Conservation (phyloP, 2,797 vertebrate species). For the Moxostoma hubbsi region DNA sequence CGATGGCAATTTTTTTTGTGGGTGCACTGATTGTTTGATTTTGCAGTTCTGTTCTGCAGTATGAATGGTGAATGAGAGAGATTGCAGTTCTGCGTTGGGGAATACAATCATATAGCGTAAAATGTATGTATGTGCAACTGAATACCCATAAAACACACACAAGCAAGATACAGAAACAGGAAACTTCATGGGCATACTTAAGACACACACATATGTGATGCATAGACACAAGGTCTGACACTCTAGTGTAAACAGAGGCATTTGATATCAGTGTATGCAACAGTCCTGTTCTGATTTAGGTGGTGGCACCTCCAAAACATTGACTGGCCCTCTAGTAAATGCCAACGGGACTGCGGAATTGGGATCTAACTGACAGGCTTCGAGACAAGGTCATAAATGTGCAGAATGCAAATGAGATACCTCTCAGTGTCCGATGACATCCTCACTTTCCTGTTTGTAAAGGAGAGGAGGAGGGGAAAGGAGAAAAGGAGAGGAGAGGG, state of each 20-base stretch:
- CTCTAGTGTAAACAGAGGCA: background rate
- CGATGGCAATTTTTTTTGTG: slow-evolving; percentile 26
- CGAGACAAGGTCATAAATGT: slow-evolving; percentile 31
- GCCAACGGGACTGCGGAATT: slow-evolving; percentile 21
- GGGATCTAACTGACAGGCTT: slow-evolving; percentile 23
- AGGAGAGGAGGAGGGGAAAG: background rate
- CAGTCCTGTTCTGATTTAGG: slow-evolving; percentile 18
- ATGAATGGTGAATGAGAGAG: slow-evolving; percentile 21
- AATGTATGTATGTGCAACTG: slow-evolving; percentile 1
- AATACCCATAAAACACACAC: slow-evolving; percentile 4
- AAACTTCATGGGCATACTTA: background rate
- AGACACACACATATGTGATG: background rate
- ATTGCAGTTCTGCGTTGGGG: slow-evolving; percentile 10
- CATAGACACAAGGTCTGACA: background rate
- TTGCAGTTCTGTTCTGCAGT: slow-evolving; percentile 38
- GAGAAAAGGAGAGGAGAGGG: slow-evolving; percentile 1
- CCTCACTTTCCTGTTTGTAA: slow-evolving; percentile 11
- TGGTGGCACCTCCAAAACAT: slow-evolving; percentile 26
- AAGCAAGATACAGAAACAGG: background rate
- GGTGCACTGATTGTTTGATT: background rate
- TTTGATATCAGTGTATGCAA: slow-evolving; percentile 12
- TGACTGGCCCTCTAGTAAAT: slow-evolving; percentile 29
- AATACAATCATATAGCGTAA: slow-evolving; percentile 1
- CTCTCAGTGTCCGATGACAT: slow-evolving; percentile 33
- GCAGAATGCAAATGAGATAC: slow-evolving; percentile 46